These are phyloP conservation scores for Phoebastria nigripes DNA, from an alignment of 2,797 vertebrate species.

Conservation along the genomic window DNA sequence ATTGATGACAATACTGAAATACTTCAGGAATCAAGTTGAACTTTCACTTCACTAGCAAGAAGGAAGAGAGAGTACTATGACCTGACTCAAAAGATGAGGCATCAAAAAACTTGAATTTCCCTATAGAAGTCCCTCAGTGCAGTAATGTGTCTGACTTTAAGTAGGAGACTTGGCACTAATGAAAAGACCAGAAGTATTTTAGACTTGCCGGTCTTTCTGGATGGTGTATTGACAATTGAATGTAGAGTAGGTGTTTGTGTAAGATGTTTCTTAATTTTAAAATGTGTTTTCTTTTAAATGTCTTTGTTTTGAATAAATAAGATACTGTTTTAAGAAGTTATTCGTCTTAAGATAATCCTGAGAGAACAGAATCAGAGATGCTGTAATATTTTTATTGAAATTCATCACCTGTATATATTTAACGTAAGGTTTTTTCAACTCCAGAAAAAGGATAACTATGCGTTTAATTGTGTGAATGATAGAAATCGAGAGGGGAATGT, in stretches of 20 bases:
- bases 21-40: neutral
- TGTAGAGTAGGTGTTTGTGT: neutral
- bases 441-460: neutral
- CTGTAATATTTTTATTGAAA: neutral
- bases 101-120: neutral
- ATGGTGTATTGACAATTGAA: neutral
- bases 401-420: neutral
- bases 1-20: neutral
- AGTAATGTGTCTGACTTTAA: neutral
- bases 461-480: neutral
- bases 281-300: neutral
- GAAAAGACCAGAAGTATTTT: neutral
- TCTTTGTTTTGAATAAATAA: neutral
- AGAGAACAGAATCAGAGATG: neutral
- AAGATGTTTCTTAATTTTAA: neutral
- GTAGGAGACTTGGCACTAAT: neutral
- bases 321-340: neutral
- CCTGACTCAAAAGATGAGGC: neutral
- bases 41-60: neutral
- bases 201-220: neutral
- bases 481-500: neutral
- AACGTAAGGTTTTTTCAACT: accelerated
- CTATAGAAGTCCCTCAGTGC: accelerated
- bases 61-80: neutral
- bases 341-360: neutral